Evolutionary conservation across 2,888 invertebrate genomes (phyloP).

Genomic region (Vandiemenella viatica): DNA sequence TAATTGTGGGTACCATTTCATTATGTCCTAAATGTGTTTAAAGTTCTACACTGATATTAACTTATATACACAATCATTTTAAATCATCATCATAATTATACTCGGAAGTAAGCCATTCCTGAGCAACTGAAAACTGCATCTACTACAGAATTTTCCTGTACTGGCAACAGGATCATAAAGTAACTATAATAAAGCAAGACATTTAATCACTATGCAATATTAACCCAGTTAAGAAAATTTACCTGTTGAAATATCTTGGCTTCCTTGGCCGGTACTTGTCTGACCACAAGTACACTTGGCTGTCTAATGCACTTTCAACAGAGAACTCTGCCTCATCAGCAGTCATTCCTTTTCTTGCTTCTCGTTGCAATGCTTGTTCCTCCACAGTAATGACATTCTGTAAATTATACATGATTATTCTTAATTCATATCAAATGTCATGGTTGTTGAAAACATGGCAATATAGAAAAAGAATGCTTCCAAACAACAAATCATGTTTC

Average conservation of each 20-base stretch:
- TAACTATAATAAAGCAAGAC: too few relatives aligned
- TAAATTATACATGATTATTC: conserved; percentile 5
- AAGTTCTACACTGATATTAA: too few relatives aligned
- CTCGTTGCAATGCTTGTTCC: conserved; percentile 54
- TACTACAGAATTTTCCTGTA: too few relatives aligned
- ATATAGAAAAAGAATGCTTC: background rate
- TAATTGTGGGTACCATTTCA: too few relatives aligned
- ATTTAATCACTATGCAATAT: too few relatives aligned
- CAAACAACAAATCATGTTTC: background rate
- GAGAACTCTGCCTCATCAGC: conserved; percentile 83
- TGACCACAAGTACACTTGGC: conserved; percentile 84
- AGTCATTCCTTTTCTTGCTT: conserved; percentile 72
- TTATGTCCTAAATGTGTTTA: too few relatives aligned
- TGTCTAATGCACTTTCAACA: conserved; percentile 72
- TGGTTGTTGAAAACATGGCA: background rate
- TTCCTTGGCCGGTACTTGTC: conserved; percentile 97
- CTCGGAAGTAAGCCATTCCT: too few relatives aligned
- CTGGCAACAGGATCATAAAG: too few relatives aligned
- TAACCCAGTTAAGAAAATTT: too few relatives aligned
- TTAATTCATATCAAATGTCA: background rate
- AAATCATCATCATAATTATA: too few relatives aligned
- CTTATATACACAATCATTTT: too few relatives aligned
- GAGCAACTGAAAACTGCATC: too few relatives aligned
- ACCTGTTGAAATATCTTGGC: conserved; percentile 90
- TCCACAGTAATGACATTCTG: conserved; percentile 38